Percentiles rank a stretch among this genome's conserved stretches.
Conservation (phyloP, 1,140 invertebrate genomes). For the Pseudobourletiella spinata region DNA sequence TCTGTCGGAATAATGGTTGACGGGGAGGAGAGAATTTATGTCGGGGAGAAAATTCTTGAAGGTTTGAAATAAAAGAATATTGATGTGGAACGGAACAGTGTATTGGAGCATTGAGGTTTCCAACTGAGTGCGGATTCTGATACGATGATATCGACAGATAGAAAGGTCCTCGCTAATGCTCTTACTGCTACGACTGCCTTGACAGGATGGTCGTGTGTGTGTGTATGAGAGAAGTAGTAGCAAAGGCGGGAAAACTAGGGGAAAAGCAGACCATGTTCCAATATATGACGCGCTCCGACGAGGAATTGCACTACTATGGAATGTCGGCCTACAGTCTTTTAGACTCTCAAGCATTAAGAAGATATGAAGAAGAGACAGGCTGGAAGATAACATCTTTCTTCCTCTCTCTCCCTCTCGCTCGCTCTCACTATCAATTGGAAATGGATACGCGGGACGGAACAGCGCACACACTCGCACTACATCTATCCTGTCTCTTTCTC, state of each 20-base stretch:
- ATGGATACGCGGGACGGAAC: not conserved
- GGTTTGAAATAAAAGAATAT: slow-evolving; percentile 23
- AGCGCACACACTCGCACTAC: too few species aligned
- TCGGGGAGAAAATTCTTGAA: slow-evolving; percentile 2
- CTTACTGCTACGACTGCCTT: too few species aligned
- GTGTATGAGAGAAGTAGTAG: not conserved
- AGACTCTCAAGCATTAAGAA: not conserved
- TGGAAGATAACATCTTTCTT: not conserved
- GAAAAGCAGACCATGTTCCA: not conserved
- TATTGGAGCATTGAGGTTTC: slow-evolving; percentile 24
- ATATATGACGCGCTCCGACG: too few species aligned
- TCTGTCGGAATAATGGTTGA: too few species aligned
- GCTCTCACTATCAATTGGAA: not conserved
- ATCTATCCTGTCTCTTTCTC: too few species aligned
- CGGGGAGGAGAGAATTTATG: not conserved
- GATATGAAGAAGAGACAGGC: not conserved
- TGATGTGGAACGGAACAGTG: slow-evolving; percentile 25
- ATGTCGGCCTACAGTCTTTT: too few species aligned
- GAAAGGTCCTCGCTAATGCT: slow-evolving; percentile 15
- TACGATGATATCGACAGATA: slow-evolving; percentile 27
- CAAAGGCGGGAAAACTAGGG: not conserved
- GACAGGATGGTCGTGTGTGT: too few species aligned
- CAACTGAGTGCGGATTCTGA: slow-evolving; percentile 22
- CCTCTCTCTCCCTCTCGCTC: not conserved
- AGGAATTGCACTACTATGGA: not conserved